These are phyloP conservation scores for Teleogryllus occipitalis DNA, from an alignment of 1,140 invertebrate species.

Conservation along the genomic window DNA sequence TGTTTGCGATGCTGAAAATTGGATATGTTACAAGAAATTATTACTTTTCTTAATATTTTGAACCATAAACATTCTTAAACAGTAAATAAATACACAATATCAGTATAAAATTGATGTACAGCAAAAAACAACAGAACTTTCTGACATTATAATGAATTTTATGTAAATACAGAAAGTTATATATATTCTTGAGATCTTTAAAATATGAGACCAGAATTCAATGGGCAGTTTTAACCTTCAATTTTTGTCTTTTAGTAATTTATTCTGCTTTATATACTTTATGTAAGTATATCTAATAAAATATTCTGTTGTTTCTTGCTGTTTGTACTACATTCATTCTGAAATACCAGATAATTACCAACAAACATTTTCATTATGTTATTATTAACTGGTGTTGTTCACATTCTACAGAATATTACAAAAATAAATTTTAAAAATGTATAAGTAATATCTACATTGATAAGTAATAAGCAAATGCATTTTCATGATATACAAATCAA, in stretches of 20 bases:
- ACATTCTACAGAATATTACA: neutral
- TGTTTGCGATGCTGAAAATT: neutral
- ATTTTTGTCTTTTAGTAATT: neutral
- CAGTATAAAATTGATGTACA: neutral
- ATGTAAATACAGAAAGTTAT: neutral
- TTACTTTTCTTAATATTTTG: neutral
- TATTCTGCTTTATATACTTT: neutral
- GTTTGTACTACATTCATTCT: neutral
- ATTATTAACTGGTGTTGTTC: neutral
- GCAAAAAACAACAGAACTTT: neutral
- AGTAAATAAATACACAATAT: neutral
- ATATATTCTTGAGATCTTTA: neutral
- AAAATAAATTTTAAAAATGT: neutral
- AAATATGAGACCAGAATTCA: neutral
- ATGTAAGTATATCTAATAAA: neutral
- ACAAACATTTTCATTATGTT: neutral
- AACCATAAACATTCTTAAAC: neutral
- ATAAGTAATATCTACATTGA: neutral
- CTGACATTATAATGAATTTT: neutral
- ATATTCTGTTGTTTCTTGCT: neutral
- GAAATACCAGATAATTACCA: neutral
- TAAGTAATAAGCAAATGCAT: neutral
- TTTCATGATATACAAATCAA: neutral
- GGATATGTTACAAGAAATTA: neutral
- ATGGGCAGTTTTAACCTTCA: neutral